Base-by-base conservation (phyloP, 2,113 vertebrate genomes). In the Epinephelus fuscoguttatus region DNA sequence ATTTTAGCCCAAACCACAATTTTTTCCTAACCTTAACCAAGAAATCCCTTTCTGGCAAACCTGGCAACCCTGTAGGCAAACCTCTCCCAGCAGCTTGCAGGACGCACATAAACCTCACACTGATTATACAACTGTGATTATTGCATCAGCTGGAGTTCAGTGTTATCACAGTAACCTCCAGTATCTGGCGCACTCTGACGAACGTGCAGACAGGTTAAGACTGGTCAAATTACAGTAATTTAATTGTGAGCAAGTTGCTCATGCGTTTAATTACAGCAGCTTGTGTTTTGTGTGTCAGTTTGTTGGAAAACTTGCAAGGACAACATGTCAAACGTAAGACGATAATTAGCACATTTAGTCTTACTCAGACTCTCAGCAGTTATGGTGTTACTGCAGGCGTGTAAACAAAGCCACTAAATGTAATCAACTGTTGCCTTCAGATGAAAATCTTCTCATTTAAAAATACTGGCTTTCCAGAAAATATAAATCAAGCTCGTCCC, bases 301-400 rank as follows among this genome's bases (percentile, higher is more conserved):
- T 70, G 37, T 64, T 70, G 70, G 77, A 80, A 64, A 40, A 62
- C 50, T 69, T 23, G 17, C 49, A 70, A 63, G 17, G 1, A n/a
- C 33, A 47, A 72, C 64, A 30, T 79, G 70, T 79, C 62, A 74
- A 40, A 68, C 14, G 18, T 49, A 40, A 62, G 18, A 33, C 2
- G 50, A 27, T 67, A 45, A 52, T 33, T 21, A 25, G 30, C 52
- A 52, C 53, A 13, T 70, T 75, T 63, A 4, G 23, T 64, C 50
- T 64, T 27, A 17, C 21, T 64, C 42, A 50, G 21, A n/a, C 60
- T 57, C 4, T 17, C 19, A 2, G 18, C 8, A 33, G 1, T 33
- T 2, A n/a, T 12, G 19, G 45, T 19, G 21, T 37, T 4, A 4
- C 10, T 64, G 49, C 30, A 3, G n/a, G 49, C 57, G 8, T 30